Percentiles rank a stretch among this genome's conserved stretches.
Conservation (phyloP, 2,888 invertebrate genomes). For the Caenorhabditis sp. region DNA sequence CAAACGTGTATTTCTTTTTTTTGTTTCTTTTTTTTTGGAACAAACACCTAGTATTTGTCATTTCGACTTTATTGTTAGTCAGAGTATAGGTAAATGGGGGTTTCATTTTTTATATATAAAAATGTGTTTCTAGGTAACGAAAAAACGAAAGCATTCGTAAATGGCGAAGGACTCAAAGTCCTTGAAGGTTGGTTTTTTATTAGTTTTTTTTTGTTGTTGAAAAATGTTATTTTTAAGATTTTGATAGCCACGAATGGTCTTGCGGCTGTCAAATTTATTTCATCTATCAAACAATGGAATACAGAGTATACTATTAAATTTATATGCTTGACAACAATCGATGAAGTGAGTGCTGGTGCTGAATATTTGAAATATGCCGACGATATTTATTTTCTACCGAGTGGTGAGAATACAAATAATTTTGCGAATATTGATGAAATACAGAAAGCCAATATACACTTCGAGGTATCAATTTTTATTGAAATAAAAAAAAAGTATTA, state of each 20-base stretch:
- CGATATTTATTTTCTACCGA: constrained; percentile 95
- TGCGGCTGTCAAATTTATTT: constrained; percentile 35
- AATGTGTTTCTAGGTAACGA: neutral
- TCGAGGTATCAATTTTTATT: neutral
- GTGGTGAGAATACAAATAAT: constrained; percentile 96
- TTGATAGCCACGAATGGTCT: constrained; percentile 38
- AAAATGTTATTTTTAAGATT: constrained; percentile 24
- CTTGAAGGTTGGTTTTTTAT: neutral
- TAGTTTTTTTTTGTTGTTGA: neutral
- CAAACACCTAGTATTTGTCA: no score
- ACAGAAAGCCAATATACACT: neutral
- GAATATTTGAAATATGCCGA: constrained; percentile 99
- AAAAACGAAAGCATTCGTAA: neutral
- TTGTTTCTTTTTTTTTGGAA: no score
- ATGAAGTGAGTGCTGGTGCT: constrained; percentile 30
- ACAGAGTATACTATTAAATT: constrained; percentile 20
- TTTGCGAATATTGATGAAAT: constrained; percentile 96
- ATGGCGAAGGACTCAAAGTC: neutral
- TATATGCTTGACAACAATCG: constrained; percentile 30
- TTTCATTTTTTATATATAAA: neutral
- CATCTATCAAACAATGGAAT: constrained; percentile 29
- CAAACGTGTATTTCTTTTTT: neutral
- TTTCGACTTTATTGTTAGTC: neutral
- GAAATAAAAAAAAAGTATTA: neutral
- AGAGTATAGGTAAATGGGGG: neutral